Evolutionary conservation across 2,113 vertebrate species (phyloP).

Genomic region (Rutilus rutilus): DNA sequence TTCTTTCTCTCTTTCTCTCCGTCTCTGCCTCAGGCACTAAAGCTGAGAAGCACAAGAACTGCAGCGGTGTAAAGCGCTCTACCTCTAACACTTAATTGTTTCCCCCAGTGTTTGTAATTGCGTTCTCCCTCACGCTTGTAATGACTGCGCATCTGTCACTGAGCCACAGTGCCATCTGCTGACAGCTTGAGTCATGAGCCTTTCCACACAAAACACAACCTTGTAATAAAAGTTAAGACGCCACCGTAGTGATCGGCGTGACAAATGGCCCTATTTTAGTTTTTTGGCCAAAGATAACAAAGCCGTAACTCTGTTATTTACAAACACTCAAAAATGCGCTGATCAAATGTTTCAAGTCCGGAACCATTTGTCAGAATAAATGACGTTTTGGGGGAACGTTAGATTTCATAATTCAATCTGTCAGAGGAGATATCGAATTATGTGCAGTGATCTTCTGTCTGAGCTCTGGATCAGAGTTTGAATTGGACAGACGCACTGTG

Average conservation of each 20-base stretch:
- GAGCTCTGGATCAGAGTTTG: slow-evolving; percentile 33
- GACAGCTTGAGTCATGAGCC: slow-evolving; percentile 33
- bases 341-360: neutral
- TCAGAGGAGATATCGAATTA: slow-evolving; percentile 16
- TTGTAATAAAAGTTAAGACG: neutral
- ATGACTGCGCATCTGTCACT: slow-evolving; percentile 33
- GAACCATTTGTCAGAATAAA: slow-evolving; percentile 18
- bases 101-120: slow-evolving; percentile 28
- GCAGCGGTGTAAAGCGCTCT: neutral
- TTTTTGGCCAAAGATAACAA: slow-evolving; percentile 26
- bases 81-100: slow-evolving; percentile 36
- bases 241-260: neutral
- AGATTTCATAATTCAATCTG: slow-evolving; percentile 9
- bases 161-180: slow-evolving; percentile 37
- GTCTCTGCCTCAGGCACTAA: slow-evolving; percentile 20
- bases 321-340: slow-evolving; percentile 22
- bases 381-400: neutral
- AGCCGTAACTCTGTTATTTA: slow-evolving; percentile 14
- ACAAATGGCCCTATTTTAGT: neutral
- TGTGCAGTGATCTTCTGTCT: neutral
- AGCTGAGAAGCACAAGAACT: slow-evolving; percentile 14
- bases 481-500: slow-evolving; percentile 5
- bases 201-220: neutral
- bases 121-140: slow-evolving; percentile 26
- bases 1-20: neutral